These are phyloP conservation scores for Deilephila porcellus DNA, from an alignment of 2,888 invertebrate species.

Conservation along the genomic window DNA sequence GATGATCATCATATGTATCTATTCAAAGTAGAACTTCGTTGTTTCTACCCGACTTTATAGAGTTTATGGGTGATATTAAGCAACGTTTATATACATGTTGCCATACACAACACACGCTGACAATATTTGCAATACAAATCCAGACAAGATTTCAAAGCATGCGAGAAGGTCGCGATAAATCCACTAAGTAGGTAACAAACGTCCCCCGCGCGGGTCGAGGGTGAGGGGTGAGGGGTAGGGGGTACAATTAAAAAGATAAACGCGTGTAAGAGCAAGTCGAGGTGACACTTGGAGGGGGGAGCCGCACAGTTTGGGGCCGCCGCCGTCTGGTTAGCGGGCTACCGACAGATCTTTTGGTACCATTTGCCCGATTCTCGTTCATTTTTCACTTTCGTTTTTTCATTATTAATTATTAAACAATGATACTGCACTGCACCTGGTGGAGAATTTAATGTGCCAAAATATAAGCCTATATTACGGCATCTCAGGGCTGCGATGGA, in stretches of 20 bases:
- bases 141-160: slow-evolving; percentile 33
- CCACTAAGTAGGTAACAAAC: slow-evolving; percentile 69
- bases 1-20: too few relatives aligned
- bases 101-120: slow-evolving; percentile 23
- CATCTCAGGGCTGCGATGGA: too few relatives aligned
- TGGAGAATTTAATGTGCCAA: too few relatives aligned
- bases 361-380: slow-evolving; percentile 41
- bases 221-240: slow-evolving; percentile 40
- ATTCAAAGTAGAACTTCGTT: too few relatives aligned
- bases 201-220: slow-evolving; percentile 37
- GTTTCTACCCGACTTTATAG: not conserved
- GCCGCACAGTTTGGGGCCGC: slow-evolving; percentile 59
- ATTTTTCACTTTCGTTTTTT: not conserved
- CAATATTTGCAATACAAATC: not conserved
- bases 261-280: slow-evolving; percentile 75
- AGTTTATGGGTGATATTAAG: not conserved
- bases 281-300: slow-evolving; percentile 68
- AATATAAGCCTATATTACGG: too few relatives aligned
- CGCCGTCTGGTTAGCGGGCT: slow-evolving; percentile 80
- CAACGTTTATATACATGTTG: too few relatives aligned
- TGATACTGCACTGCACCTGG: not conserved
- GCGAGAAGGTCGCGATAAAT: slow-evolving; percentile 53
- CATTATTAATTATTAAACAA: not conserved
- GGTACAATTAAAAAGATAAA: slow-evolving; percentile 83
- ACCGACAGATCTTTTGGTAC: slow-evolving; percentile 67